Conservation (phyloP, 2,888 invertebrate genomes). For the Cerceris rybyensis region DNA sequence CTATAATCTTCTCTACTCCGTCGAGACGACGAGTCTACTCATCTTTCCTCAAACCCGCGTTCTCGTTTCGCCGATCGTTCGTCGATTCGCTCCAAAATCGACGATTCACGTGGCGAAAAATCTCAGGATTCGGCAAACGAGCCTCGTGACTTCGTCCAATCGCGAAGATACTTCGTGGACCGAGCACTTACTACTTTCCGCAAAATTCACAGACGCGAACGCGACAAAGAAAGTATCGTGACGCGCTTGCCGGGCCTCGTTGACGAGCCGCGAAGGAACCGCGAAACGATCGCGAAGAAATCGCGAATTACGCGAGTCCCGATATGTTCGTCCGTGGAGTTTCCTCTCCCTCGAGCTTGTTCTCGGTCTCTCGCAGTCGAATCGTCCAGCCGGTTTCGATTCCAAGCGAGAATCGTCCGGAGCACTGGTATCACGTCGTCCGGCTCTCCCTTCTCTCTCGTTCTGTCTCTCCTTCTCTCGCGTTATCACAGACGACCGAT, state of each 20-base stretch:
- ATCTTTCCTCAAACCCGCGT: conserved; percentile 1
- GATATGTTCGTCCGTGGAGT: background rate
- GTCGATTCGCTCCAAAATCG: conserved; percentile 35
- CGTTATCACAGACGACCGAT: conserved; percentile 13
- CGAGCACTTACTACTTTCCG: too few species aligned
- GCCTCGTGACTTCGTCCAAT: background rate
- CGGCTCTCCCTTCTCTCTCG: background rate
- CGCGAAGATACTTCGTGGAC: conserved; percentile 6
- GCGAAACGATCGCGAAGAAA: conserved; percentile 4
- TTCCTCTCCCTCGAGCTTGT: background rate
- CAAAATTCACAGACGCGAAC: too few species aligned
- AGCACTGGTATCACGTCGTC: background rate
- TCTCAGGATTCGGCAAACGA: conserved; percentile 2
- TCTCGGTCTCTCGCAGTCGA: background rate
- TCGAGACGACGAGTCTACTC: background rate
- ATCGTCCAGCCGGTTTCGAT: background rate
- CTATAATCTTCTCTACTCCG: background rate
- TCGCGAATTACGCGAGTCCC: conserved; percentile 1
- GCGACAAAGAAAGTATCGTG: too few species aligned
- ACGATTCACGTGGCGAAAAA: conserved; percentile 15
- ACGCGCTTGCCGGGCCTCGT: background rate
- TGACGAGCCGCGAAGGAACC: conserved; percentile 1
- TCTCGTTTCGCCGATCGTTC: conserved; percentile 29
- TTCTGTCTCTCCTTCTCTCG: background rate
- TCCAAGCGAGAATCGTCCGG: background rate